Conservation (phyloP, 2,888 invertebrate species). For the Amblyjoppa proteus region DNA sequence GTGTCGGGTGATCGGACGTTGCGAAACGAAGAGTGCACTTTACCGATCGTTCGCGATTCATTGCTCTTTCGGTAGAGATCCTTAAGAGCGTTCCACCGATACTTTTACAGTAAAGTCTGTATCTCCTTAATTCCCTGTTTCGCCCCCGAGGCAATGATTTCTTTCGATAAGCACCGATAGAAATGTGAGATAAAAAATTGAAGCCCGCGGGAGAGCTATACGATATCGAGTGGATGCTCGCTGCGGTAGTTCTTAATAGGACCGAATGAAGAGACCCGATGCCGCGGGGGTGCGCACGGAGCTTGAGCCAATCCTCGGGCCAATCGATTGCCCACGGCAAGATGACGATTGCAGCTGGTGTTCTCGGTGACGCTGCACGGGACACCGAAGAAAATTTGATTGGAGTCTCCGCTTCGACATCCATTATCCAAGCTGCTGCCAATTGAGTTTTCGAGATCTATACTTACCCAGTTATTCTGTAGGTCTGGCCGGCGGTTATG, state of each 20-base stretch:
- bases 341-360: slow-evolving; percentile 65
- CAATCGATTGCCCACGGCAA: slow-evolving; percentile 62
- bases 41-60: background rate
- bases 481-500: too few species aligned
- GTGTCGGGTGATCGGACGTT: background rate
- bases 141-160: background rate
- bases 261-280: slow-evolving; percentile 57
- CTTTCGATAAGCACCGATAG: slow-evolving; percentile 1
- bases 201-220: slow-evolving; percentile 42
- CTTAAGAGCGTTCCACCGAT: background rate
- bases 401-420: slow-evolving; percentile 52
- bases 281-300: slow-evolving; percentile 45
- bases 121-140: background rate
- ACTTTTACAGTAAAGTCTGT: background rate
- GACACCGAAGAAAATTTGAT: slow-evolving; percentile 60
- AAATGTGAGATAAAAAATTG: slow-evolving; percentile 46
- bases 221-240: slow-evolving; percentile 44
- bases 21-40: background rate
- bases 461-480: too few species aligned
- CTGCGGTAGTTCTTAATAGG: slow-evolving; percentile 58
- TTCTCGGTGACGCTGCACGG: slow-evolving; percentile 42
- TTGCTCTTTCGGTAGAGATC: background rate
- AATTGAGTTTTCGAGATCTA: slow-evolving; percentile 53
- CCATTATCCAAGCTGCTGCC: slow-evolving; percentile 54
- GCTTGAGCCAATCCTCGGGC: slow-evolving; percentile 58